Evolutionary conservation across 2,113 vertebrate species (phyloP).

Genomic region (Pelmatolapia mariae): DNA sequence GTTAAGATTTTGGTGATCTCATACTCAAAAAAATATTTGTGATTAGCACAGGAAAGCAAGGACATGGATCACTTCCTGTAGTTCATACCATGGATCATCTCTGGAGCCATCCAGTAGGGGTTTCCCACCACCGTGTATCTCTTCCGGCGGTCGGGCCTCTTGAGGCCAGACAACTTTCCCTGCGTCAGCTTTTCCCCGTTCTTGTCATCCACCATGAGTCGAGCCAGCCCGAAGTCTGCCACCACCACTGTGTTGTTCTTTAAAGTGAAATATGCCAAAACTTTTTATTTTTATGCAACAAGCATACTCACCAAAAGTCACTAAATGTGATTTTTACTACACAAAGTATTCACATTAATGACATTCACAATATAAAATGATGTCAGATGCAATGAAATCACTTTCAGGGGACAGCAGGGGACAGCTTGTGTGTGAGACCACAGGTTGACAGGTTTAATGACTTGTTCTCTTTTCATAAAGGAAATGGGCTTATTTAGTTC

Average conservation of each 20-base stretch:
- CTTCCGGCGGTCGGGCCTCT: constrained; percentile 88
- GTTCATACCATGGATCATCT: constrained; percentile 94
- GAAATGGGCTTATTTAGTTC: not conserved
- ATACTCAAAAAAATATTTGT: not conserved
- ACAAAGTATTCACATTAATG: not conserved
- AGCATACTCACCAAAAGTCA: not conserved
- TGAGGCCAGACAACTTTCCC: constrained; percentile 79
- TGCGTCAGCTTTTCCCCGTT: constrained; percentile 70
- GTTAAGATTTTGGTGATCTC: not conserved
- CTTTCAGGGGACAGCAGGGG: not conserved
- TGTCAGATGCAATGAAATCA: not conserved
- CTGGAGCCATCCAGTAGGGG: constrained; percentile 98
- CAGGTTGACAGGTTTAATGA: not conserved
- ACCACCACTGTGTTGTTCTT: constrained; percentile 85
- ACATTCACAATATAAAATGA: not conserved
- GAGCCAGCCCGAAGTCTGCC: constrained; percentile 90
- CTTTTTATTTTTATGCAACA: not conserved
- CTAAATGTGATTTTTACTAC: not conserved
- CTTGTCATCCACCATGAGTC: constrained; percentile 92
- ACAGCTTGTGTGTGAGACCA: not conserved
- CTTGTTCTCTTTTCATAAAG: not conserved
- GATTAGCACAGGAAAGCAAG: not conserved
- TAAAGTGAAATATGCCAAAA: not conserved
- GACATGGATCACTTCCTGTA: not conserved
- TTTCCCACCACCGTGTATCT: constrained; percentile 98